Percentiles rank a stretch among this genome's conserved stretches.
Evolutionary conservation across 2,797 vertebrate genomes (phyloP).

Genomic region (Gila robusta): DNA sequence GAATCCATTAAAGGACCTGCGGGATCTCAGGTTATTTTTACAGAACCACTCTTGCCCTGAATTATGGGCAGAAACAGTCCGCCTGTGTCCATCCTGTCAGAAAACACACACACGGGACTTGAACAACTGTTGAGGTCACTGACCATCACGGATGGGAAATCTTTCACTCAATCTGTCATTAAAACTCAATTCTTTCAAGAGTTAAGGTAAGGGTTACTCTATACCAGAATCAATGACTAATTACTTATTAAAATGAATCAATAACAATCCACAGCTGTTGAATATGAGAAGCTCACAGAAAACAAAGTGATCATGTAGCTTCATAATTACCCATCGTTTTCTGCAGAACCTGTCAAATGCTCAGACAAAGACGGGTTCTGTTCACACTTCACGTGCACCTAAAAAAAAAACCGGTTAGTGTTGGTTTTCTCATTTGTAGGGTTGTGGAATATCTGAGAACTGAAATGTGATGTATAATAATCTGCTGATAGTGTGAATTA

Average conservation of each 20-base stretch:
- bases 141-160: neutral
- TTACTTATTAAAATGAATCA: neutral
- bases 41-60: neutral
- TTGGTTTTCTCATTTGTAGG: no score
- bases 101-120: neutral
- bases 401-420: no score
- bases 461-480: no score
- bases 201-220: neutral
- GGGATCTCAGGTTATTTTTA: conserved; percentile 51
- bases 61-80: neutral
- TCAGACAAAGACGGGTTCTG: neutral
- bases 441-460: no score
- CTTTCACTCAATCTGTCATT: neutral
- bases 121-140: neutral
- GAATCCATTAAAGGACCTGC: conserved; percentile 65
- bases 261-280: neutral
- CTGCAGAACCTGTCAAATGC: neutral
- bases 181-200: neutral
- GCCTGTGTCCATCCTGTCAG: neutral
- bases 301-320: neutral
- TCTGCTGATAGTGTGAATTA: no score
- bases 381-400: neutral
- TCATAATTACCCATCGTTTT: neutral
- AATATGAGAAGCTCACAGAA: neutral
- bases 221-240: neutral